Evolutionary conservation across 1,140 invertebrate species (phyloP), one percentile per base, ranked within the genome.

Genomic region (Pseudomyrmex concolor): DNA sequence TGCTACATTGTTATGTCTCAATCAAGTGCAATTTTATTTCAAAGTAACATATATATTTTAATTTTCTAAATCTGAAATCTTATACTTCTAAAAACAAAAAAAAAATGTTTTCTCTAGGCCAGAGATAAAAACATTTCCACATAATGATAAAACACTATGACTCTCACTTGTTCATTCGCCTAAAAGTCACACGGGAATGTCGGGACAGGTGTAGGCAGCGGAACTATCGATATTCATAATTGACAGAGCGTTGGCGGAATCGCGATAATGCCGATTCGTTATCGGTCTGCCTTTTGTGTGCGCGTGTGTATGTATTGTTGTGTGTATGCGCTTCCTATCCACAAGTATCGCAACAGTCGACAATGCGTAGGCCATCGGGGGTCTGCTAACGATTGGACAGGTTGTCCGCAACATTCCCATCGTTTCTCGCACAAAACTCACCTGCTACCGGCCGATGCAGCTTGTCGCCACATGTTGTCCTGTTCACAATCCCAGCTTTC

Each of bases 321-420:
- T 34, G 34, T 34, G 34, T 34, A 43, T 51, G 70, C 67, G 82
- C 83, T 85, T 88, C 72, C 87, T 89, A 83, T 51, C 84, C 57
- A 57, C 48, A 25, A 86, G 67, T 85, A 88, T 83, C 68, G 19
- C 83, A 68, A 82, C 83, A 85, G 81, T 59, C 81, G 76, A 90
- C 90, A 91, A 90, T 90, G 83, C 72, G 10, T 45, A 60, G 81
- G 78, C 86, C 85, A 86, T 81, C 84, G 89, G 86, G 87, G 89
- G 84, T 82, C 84, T 74, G 85, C 73, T 84, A 83, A 85, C 83
- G 74, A 82, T 70, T 82, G 81, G 90, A 91, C 90, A 91, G 88
- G 92, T 92, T 91, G 84, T 84, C 83, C 71, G 80, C 86, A 91
- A 91, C 89, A 92, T 93, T 93, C 92, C 92, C 92, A 93, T 91